Percentiles rank a stretch among this genome's conserved stretches.
phyloP scores from a whole-genome alignment of 2,888 invertebrate genomes.

The Drosophila parthenogenetica region DNA sequence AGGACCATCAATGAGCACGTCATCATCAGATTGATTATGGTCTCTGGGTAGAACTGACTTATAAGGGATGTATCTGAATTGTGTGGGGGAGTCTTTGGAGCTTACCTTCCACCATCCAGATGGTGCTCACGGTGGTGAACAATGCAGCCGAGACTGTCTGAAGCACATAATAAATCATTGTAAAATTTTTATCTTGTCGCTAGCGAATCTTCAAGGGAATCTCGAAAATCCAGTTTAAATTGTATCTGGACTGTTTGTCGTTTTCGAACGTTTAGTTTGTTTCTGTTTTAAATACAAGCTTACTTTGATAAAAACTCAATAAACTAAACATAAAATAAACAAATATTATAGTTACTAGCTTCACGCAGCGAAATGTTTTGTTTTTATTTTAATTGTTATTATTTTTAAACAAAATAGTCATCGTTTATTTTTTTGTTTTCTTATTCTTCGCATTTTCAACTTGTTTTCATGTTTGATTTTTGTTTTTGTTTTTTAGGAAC shows the following conservation, averaged over 20 bases:
- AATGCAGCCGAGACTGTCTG: conserved; percentile 47
- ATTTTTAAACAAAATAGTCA: conserved; percentile 79
- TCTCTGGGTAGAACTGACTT: conserved; percentile 41
- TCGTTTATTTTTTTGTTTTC: conserved; percentile 43
- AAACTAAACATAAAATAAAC: conserved; percentile 7
- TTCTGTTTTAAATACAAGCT: conserved; percentile 6
- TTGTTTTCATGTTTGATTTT: conserved; percentile 47
- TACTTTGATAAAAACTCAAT: conserved; percentile 18
- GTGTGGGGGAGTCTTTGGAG: not conserved
- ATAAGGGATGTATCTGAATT: not conserved
- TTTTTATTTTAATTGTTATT: conserved; percentile 60
- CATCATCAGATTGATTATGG: conserved; percentile 63
- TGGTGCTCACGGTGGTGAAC: conserved; percentile 27
- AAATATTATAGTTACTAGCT: conserved; percentile 42
- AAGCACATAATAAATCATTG: conserved; percentile 56
- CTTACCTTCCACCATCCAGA: conserved; percentile 63
- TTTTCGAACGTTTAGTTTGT: not conserved
- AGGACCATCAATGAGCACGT: conserved; percentile 42
- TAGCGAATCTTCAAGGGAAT: conserved; percentile 2
- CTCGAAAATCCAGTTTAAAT: conserved; percentile 4
- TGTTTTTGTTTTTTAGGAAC: conserved; percentile 66
- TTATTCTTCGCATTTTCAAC: conserved; percentile 47
- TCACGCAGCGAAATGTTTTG: conserved; percentile 60
- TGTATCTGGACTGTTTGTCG: conserved; percentile 4
- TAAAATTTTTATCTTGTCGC: conserved; percentile 26